Base-by-base conservation (phyloP, 2,888 invertebrate genomes). In the Heliothis peltigera region DNA sequence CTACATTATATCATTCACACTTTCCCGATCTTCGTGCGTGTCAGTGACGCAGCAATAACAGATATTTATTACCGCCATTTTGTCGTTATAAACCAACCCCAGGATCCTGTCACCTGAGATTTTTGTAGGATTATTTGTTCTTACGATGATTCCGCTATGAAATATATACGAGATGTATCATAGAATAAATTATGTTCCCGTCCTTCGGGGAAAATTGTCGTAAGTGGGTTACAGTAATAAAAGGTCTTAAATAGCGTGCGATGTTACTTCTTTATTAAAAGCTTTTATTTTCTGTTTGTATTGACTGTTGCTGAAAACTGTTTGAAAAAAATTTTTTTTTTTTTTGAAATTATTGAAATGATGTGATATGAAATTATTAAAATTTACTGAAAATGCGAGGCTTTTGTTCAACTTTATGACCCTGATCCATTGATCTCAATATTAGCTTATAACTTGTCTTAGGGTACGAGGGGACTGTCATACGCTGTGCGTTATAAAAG, bases 51-150 rank as follows among this genome's bases (percentile, higher is more conserved):
- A 75, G 80, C 80, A 79, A 83, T 86, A 85, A 82, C 82, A 80
- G 67, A 83, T 84, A 85, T 84, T 85, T 85, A 86, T 83, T 70
- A 72, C 78, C 59, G 70, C 70, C 81, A 79, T 80, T 81, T 69
- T 73, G 54, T 65, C 66, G 67, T 70, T 75, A 63, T 59, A 75
- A 52, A 75, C 64, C 71, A 53, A 66, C 69, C 57, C 55, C 49
- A 49, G 35, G 39, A 62, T 57, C 54, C 46, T 47, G 69, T 75
- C 67, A 80, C 81, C 81, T 80, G 76, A 76, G 79, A 75, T 81
- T 67, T 75, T 75, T 49, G 59, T 53, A 54, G 59, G 57, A 66
- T 71, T 70, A 80, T 77, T 78, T 80, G 59, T 70, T 66, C 70
- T 54, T 57, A 39, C 51, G 54, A 58, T 52, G 64, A 68, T 56